Evolutionary conservation across 1,140 invertebrate species (phyloP).

Genomic region (Zelostemma sp.): DNA sequence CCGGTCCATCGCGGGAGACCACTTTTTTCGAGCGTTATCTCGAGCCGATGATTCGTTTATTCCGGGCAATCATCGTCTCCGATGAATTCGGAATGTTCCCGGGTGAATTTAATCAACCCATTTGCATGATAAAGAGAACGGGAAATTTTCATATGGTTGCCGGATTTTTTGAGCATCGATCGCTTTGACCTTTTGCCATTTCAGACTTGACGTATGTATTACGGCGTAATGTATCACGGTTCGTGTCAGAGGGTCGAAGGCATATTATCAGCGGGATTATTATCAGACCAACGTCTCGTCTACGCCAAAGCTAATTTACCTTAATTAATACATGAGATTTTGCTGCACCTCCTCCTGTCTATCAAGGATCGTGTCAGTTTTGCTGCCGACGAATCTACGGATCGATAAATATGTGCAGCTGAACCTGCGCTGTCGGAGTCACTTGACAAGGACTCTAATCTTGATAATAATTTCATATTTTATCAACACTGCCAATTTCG

Average conservation of each 20-base stretch:
- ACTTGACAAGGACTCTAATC: too few relatives aligned
- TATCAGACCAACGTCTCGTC: neutral
- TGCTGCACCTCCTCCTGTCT: slow-evolving; percentile 1
- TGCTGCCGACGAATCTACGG: slow-evolving; percentile 1
- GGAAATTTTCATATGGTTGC: too few relatives aligned
- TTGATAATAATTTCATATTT: too few relatives aligned
- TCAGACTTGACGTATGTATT: neutral
- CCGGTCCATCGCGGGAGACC: too few relatives aligned
- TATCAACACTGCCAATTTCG: too few relatives aligned
- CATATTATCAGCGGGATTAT: neutral
- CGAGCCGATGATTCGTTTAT: too few relatives aligned
- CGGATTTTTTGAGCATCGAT: too few relatives aligned
- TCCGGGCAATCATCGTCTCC: too few relatives aligned
- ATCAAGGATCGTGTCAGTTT: slow-evolving; percentile 1
- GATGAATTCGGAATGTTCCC: too few relatives aligned
- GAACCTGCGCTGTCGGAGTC: neutral
- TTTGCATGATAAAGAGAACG: too few relatives aligned
- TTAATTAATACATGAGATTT: neutral
- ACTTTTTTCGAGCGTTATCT: too few relatives aligned
- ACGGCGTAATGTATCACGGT: neutral
- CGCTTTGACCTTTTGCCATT: neutral
- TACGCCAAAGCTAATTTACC: neutral
- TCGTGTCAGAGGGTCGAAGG: slow-evolving; percentile 2
- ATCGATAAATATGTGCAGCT: neutral
- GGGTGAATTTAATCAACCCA: too few relatives aligned